Percentiles rank a stretch among this genome's conserved stretches.
phyloP scores from a whole-genome alignment of 2,113 vertebrate genomes.

The Arizona elegans region DNA sequence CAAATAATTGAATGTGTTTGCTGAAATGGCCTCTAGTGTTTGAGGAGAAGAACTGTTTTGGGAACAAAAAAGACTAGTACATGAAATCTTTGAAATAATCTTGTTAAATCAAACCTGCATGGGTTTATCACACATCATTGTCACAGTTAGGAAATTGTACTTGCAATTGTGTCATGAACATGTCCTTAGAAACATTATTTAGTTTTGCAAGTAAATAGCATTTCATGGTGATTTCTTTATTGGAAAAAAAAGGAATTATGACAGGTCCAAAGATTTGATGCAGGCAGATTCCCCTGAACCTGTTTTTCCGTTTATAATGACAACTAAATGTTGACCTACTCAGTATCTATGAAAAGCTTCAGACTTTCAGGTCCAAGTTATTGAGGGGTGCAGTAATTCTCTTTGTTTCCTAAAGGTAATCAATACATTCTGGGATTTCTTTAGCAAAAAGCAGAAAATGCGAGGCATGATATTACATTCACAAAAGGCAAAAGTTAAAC shows the following conservation, averaged over 20 bases:
- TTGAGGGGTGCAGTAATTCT: neutral
- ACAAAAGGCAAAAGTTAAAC: neutral
- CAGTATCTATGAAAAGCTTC: neutral
- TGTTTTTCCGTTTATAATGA: neutral
- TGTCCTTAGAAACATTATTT: neutral
- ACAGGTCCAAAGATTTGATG: neutral
- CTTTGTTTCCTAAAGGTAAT: neutral
- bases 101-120: neutral
- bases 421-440: neutral
- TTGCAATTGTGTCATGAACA: neutral
- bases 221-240: neutral
- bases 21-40: neutral
- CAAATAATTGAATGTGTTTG: neutral
- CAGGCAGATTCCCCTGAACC: neutral
- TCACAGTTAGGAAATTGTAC: neutral
- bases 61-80: neutral
- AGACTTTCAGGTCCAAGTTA: neutral
- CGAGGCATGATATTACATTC: neutral
- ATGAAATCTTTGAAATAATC: neutral
- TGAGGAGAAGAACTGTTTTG: neutral
- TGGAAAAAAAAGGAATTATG: no score
- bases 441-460: neutral
- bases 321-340: neutral
- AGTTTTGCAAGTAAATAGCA: neutral
- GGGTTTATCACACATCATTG: neutral